Evolutionary conservation across 2,888 invertebrate species (phyloP), one percentile per base, ranked within the genome.

Genomic region (Icerya purchasi): DNA sequence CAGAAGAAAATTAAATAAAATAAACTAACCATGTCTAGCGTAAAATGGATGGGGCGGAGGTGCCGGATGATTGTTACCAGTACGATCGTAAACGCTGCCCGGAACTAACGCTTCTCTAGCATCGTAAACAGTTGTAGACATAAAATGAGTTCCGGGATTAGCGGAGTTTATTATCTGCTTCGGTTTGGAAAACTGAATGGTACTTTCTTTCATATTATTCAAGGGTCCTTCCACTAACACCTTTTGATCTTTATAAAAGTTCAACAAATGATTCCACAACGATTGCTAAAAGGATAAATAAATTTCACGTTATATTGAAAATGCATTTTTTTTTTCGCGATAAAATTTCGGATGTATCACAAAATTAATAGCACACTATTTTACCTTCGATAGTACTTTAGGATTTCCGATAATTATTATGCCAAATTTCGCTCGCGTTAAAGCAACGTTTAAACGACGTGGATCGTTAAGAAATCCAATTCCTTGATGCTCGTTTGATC

Each of bases 391-490:
- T 2, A 99, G 76, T 19, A 99, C 96, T 73, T 97, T 98, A 0
- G 98, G 97, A 74, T 98, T 99, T 58, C 98, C 98, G 58, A 99
- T 93, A 63, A 99, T 91, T 64, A 99, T 96, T 53, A 96, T 86
- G 18, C 96, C 96, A 72, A 89, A 97, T 72, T 92, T 94, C 3
- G 98, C 94, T 61, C 98, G 81, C 0, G 98, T 99, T 20, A 99
- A 73, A 0, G 98, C 98, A 0, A 99, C 98, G 74, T 99, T 99
- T 57, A 99, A 76, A 58, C 98, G 85, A 1, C 98, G 78, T 0
- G 98, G 97, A 72, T 99, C 98, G 70, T 94, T 96, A 50, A 99
- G 76, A 72, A 99, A 99, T 1, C 98, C 98, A 67, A 99, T 98
- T 51, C 94, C 97, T 71, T 97, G 96, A 69, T 96, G 91, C 69